A percentile compares a stretch with the other conserved stretches of the same genome.
Conservation (phyloP, 2,888 invertebrate genomes). For the Nasonovia ribisnigri region DNA sequence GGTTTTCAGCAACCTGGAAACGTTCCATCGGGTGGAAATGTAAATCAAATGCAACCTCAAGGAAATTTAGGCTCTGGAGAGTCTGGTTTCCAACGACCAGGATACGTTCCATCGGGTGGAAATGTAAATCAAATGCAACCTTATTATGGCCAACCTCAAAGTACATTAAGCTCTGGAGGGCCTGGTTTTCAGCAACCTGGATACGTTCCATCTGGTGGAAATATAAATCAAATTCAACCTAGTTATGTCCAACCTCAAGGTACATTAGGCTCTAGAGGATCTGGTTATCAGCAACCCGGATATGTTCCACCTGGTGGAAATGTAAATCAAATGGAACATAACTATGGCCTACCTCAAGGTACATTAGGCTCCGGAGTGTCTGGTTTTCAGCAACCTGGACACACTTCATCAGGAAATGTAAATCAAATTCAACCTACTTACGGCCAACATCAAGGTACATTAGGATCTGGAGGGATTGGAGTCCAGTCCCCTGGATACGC, state of each 20-base stretch:
- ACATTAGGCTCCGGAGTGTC: background rate
- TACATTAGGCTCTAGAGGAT: constrained; percentile 7
- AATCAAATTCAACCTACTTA: background rate
- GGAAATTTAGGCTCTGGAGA: background rate
- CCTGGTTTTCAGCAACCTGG: background rate
- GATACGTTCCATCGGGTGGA: background rate
- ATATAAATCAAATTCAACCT: background rate
- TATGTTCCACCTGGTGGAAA: background rate
- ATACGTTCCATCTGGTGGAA: background rate
- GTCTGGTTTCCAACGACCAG: background rate
- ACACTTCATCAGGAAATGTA: background rate
- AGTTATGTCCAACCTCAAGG: constrained; percentile 47
- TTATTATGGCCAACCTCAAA: background rate
- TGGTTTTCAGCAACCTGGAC: background rate
- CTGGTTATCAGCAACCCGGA: constrained; percentile 30
- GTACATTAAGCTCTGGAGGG: background rate
- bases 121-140: background rate
- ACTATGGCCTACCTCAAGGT: constrained; percentile 34
- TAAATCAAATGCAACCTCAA: background rate
- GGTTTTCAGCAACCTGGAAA: background rate
- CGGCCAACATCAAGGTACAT: constrained; percentile 35
- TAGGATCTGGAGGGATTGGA: background rate
- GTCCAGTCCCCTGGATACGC: background rate
- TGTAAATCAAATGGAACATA: background rate
- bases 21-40: background rate